Evolutionary conservation across 2,888 invertebrate genomes (phyloP).

Genomic region (Eulithis prunata): DNA sequence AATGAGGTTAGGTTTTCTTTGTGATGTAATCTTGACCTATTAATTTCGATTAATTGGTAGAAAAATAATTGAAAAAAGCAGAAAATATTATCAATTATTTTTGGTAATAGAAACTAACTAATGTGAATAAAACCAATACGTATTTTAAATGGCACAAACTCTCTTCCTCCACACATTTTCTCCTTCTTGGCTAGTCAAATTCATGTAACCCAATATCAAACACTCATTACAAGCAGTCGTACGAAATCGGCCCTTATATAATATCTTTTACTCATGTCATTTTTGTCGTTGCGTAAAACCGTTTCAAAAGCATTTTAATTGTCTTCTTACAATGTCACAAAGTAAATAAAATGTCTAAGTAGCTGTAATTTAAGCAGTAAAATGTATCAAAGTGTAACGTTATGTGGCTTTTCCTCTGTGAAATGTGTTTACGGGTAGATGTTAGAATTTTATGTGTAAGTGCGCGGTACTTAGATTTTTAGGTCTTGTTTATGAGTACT

Average conservation of each 20-base stretch:
- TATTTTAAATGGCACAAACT: too few relatives aligned
- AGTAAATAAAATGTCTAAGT: slow-evolving; percentile 31
- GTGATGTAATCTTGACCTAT: too few relatives aligned
- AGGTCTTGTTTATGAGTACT: not conserved
- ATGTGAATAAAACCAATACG: too few relatives aligned
- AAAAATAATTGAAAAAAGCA: too few relatives aligned
- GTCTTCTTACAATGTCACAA: slow-evolving; percentile 39
- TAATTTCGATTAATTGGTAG: too few relatives aligned
- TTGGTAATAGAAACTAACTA: too few relatives aligned
- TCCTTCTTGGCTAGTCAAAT: not conserved
- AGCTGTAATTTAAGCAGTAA: slow-evolving; percentile 36
- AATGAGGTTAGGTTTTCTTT: too few relatives aligned
- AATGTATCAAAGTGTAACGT: slow-evolving; percentile 37
- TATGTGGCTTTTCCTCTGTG: slow-evolving; percentile 18
- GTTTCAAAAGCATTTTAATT: slow-evolving; percentile 53
- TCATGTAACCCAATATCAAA: not conserved
- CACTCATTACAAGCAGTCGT: not conserved
- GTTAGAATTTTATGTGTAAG: slow-evolving; percentile 9
- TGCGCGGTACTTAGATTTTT: slow-evolving; percentile 6
- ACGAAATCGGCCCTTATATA: slow-evolving; percentile 69
- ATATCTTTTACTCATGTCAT: slow-evolving; percentile 61
- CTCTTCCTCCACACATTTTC: not conserved
- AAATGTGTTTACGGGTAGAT: slow-evolving; percentile 24
- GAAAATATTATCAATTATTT: too few relatives aligned
- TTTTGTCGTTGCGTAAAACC: slow-evolving; percentile 51